These are phyloP conservation scores for Apocrypta bakeri DNA, from an alignment of 1,140 invertebrate species.

Conservation along the genomic window DNA sequence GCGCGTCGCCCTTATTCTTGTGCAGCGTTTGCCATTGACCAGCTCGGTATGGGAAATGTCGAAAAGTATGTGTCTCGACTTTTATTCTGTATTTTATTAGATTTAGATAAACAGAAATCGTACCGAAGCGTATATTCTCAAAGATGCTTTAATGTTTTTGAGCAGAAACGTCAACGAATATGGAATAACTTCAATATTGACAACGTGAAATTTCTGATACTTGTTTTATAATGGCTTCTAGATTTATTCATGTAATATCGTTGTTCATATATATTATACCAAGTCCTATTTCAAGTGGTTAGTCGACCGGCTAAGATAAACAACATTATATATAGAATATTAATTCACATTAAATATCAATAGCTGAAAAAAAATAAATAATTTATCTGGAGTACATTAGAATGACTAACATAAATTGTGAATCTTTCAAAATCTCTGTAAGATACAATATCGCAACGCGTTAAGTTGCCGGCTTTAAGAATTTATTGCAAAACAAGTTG, in stretches of 20 bases:
- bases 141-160: not conserved
- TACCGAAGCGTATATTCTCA: not conserved
- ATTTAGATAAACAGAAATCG: not conserved
- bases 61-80: not conserved
- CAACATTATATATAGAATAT: too few relatives aligned
- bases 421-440: not conserved
- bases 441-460: not conserved
- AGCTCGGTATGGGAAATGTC: not conserved
- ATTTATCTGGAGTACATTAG: not conserved
- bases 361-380: too few relatives aligned
- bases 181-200: too few relatives aligned
- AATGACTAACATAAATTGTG: not conserved
- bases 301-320: too few relatives aligned
- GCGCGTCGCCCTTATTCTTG: not conserved
- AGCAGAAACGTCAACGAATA: not conserved
- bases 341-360: too few relatives aligned
- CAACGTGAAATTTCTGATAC: too few relatives aligned
- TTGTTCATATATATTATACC: too few relatives aligned
- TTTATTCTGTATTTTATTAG: constrained; percentile 4
- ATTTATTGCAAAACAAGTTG: not conserved
- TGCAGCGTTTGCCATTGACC: not conserved
- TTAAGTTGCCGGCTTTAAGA: not conserved
- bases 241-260: too few relatives aligned
- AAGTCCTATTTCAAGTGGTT: too few relatives aligned
- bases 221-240: too few relatives aligned